Evolutionary conservation across 1,140 invertebrate species (phyloP).

Genomic region (Thrips palmi): DNA sequence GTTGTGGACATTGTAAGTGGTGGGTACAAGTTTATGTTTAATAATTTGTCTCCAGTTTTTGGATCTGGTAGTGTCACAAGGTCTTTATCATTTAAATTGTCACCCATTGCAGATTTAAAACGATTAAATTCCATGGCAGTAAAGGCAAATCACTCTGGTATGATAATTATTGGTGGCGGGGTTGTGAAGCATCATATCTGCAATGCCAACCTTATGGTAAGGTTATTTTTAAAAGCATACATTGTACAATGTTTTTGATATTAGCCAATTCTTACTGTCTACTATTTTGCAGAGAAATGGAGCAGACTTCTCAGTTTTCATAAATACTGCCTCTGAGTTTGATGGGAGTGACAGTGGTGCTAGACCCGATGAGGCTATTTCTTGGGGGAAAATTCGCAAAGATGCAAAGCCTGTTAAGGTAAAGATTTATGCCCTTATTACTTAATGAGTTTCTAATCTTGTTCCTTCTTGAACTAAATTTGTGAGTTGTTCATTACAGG

Average conservation of each 20-base stretch:
- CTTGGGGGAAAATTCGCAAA: conserved; percentile 93
- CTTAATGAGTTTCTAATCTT: conserved; percentile 1
- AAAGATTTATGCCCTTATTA: conserved; percentile 10
- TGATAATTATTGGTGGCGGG: conserved; percentile 94
- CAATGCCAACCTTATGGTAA: conserved; percentile 90
- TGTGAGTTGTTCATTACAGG: conserved; percentile 24
- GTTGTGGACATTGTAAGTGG: conserved; percentile 85
- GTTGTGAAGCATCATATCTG: conserved; percentile 98
- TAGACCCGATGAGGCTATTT: conserved; percentile 91
- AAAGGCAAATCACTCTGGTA: conserved; percentile 80
- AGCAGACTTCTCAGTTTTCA: conserved; percentile 89
- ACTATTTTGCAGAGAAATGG: conserved; percentile 66
- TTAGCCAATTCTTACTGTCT: not conserved
- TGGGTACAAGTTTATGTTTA: too few relatives aligned
- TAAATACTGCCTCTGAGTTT: conserved; percentile 96
- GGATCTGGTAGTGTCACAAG: too few relatives aligned
- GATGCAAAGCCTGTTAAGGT: conserved; percentile 84
- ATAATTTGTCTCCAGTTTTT: too few relatives aligned
- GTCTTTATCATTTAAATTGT: not conserved
- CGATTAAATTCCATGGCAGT: conserved; percentile 90
- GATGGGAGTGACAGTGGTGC: conserved; percentile 98
- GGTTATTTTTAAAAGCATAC: not conserved
- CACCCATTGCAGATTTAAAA: conserved; percentile 48
- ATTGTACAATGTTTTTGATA: conserved; percentile 8
- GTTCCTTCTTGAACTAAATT: not conserved